phyloP scores from a whole-genome alignment of 2,888 invertebrate genomes.

The Drosophila fulvimacula region DNA sequence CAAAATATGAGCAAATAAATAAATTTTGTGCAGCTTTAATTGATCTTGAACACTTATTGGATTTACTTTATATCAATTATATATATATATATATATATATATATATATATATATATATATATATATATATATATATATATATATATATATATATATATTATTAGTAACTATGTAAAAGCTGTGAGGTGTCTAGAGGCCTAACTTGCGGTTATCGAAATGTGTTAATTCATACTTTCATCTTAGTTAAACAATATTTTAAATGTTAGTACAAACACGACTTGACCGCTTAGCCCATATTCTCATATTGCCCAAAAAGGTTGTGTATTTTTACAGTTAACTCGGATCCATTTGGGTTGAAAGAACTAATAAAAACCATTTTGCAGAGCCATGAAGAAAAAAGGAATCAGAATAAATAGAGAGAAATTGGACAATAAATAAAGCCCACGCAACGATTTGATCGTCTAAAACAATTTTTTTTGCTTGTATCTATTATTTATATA shows the following conservation, averaged over 20 bases:
- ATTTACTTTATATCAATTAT: too few relatives aligned
- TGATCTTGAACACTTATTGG: not conserved
- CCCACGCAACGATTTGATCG: constrained; percentile 33
- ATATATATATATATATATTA: too few relatives aligned
- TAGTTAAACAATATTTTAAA: not conserved
- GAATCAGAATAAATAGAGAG: constrained; percentile 5
- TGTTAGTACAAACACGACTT: not conserved
- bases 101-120: too few relatives aligned
- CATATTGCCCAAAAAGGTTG: constrained; percentile 10
- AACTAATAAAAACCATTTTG: constrained; percentile 19
- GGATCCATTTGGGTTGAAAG: constrained; percentile 14
- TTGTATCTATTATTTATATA: constrained; percentile 3
- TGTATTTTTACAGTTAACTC: not conserved
- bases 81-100: too few relatives aligned
- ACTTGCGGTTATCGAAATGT: not conserved
- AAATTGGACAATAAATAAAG: constrained; percentile 27
- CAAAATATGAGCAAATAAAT: not conserved
- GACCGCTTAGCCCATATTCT: constrained; percentile 21
- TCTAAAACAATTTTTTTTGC: constrained; percentile 18
- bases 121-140: too few relatives aligned
- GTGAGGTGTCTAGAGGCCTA: not conserved
- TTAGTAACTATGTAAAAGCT: not conserved
- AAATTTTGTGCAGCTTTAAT: not conserved
- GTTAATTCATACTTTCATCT: constrained; percentile 7
- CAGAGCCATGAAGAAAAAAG: not conserved